Conservation (phyloP, 2,888 invertebrate species). For the Hypsopygia costalis region DNA sequence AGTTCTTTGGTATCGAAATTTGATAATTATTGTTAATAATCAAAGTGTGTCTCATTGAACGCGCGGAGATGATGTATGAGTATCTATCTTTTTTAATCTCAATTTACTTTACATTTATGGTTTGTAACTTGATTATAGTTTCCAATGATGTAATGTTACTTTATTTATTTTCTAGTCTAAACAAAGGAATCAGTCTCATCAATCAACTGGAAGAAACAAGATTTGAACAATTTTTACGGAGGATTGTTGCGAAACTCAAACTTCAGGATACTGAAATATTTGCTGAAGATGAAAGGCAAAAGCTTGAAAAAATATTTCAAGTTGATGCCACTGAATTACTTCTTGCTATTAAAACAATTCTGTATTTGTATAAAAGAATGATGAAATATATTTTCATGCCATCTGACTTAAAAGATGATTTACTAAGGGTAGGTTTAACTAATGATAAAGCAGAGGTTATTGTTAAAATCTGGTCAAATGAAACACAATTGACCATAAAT, state of each 20-base stretch:
- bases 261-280: slow-evolving; percentile 57
- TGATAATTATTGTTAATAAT: too few relatives aligned
- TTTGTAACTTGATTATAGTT: too few relatives aligned
- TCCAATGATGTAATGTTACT: neutral
- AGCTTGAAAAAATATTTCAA: slow-evolving; percentile 60
- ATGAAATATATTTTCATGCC: slow-evolving; percentile 69
- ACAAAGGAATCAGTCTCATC: slow-evolving; percentile 49
- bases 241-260: slow-evolving; percentile 57
- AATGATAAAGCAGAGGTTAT: slow-evolving; percentile 55
- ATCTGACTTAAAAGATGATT: slow-evolving; percentile 52
- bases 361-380: slow-evolving; percentile 57
- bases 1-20: too few relatives aligned
- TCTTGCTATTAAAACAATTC: slow-evolving; percentile 54
- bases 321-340: slow-evolving; percentile 46
- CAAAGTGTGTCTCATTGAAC: too few relatives aligned
- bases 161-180: slow-evolving; percentile 44
- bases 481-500: slow-evolving; percentile 54
- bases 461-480: slow-evolving; percentile 63
- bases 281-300: slow-evolving; percentile 54
- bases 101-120: too few relatives aligned
- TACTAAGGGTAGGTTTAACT: slow-evolving; percentile 46
- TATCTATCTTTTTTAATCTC: too few relatives aligned
- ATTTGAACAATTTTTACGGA: slow-evolving; percentile 63
- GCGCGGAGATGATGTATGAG: too few relatives aligned
- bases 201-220: slow-evolving; percentile 57